phyloP scores from a whole-genome alignment of 2,113 vertebrate genomes.

The Amphilophus citrinellus region DNA sequence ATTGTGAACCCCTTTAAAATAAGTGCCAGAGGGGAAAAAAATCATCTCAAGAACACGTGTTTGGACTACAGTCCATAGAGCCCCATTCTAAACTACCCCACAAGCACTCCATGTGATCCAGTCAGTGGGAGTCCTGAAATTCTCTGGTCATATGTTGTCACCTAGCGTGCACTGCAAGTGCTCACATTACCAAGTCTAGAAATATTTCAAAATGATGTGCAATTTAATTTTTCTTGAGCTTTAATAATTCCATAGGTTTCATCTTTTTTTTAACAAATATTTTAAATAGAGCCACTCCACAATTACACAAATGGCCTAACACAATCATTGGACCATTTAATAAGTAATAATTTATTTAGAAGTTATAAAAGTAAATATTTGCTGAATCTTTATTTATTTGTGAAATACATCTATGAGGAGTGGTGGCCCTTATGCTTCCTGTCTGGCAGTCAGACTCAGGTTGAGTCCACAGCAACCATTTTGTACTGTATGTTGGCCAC shows the following conservation, averaged over 20 bases:
- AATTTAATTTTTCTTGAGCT: not conserved
- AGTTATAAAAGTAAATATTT: not conserved
- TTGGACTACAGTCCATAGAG: not conserved
- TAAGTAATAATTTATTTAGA: not conserved
- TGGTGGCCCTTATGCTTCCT: no score
- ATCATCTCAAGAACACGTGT: not conserved
- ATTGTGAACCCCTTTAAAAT: not conserved
- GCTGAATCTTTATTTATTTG: not conserved
- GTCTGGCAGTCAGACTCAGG: no score
- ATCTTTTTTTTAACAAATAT: not conserved
- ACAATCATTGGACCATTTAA: no score
- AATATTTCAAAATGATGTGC: not conserved
- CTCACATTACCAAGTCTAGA: not conserved
- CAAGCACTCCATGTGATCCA: no score
- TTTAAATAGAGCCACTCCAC: not conserved
- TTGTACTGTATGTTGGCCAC: not conserved
- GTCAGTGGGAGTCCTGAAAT: no score
- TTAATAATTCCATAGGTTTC: not conserved
- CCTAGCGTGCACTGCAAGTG: not conserved
- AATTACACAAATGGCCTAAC: fast-evolving
- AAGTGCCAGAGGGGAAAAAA: not conserved
- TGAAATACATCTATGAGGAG: no score
- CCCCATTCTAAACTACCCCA: no score
- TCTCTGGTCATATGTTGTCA: not conserved
- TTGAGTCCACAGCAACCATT: not conserved